Percentiles rank a stretch among this genome's conserved stretches.
Conservation (phyloP, 1,140 invertebrate genomes). For the Cardiocondyla obscurior region DNA sequence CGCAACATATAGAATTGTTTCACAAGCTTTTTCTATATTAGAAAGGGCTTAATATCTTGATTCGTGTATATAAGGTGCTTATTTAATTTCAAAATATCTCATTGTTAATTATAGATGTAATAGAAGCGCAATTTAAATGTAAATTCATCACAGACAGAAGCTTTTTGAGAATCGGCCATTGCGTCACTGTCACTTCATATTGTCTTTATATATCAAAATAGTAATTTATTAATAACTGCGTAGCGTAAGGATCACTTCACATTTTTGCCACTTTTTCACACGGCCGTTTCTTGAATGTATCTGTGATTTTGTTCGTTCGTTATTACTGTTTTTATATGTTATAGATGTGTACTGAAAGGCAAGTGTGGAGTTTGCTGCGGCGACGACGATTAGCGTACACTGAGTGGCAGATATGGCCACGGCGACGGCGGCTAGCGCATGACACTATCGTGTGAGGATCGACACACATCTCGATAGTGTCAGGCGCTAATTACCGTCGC, state of each 20-base stretch:
- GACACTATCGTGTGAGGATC: no score
- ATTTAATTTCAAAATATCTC: neutral
- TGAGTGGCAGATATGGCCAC: no score
- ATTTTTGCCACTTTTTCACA: slow-evolving; percentile 6
- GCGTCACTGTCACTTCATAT: neutral
- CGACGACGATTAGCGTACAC: no score
- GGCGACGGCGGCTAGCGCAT: no score
- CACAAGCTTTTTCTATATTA: neutral
- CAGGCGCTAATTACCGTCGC: no score
- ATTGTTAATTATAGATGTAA: slow-evolving; percentile 54
- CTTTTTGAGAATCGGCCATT: slow-evolving; percentile 57
- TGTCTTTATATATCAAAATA: slow-evolving; percentile 42
- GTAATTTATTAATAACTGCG: slow-evolving; percentile 56
- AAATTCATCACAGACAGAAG: slow-evolving; percentile 32
- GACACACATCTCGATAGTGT: no score
- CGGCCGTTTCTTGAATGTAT: slow-evolving; percentile 69
- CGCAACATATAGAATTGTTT: neutral
- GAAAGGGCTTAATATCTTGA: neutral
- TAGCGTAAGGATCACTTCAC: slow-evolving; percentile 6
- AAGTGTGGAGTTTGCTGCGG: no score
- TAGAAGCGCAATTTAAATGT: slow-evolving; percentile 29
- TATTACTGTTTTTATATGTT: slow-evolving; percentile 78
- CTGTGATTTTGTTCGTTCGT: slow-evolving; percentile 70
- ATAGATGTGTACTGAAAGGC: no score
- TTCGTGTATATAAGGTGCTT: neutral